Conservation (phyloP, 2,113 vertebrate genomes). For the Excalfactoria chinensis region DNA sequence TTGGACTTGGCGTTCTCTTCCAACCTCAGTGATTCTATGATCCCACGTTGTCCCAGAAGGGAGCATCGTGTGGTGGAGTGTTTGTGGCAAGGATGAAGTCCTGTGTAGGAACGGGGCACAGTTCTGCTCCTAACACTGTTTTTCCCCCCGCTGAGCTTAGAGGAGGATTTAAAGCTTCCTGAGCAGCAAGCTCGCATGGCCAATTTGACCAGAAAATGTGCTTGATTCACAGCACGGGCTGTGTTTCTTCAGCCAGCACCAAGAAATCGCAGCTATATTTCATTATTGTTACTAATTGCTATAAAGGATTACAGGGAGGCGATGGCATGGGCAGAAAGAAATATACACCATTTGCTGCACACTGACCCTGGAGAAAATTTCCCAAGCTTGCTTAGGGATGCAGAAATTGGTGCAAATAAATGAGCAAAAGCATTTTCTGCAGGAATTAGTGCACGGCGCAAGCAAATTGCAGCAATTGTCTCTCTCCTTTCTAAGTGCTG, state of each 20-base stretch:
- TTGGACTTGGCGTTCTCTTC: no score
- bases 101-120: background rate
- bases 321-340: background rate
- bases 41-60: background rate
- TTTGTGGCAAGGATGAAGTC: background rate
- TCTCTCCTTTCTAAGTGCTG: constrained; percentile 58
- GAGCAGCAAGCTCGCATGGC: constrained; percentile 24
- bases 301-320: constrained; percentile 11
- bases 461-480: constrained; percentile 73
- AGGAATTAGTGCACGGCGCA: constrained; percentile 41
- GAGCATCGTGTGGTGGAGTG: background rate
- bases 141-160: background rate
- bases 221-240: background rate
- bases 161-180: constrained; percentile 58
- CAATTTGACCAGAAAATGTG: constrained; percentile 38
- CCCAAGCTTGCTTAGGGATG: constrained; percentile 18
- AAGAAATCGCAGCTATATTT: constrained; percentile 44
- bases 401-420: constrained; percentile 42
- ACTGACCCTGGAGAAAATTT: background rate
- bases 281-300: constrained; percentile 64
- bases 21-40: no score
- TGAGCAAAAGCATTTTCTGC: constrained; percentile 38
- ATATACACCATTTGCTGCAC: constrained; percentile 3
- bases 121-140: background rate
- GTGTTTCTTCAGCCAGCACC: background rate